Conservation (phyloP, 2,888 invertebrate genomes). For the Drepanosiphum platanoidis region DNA sequence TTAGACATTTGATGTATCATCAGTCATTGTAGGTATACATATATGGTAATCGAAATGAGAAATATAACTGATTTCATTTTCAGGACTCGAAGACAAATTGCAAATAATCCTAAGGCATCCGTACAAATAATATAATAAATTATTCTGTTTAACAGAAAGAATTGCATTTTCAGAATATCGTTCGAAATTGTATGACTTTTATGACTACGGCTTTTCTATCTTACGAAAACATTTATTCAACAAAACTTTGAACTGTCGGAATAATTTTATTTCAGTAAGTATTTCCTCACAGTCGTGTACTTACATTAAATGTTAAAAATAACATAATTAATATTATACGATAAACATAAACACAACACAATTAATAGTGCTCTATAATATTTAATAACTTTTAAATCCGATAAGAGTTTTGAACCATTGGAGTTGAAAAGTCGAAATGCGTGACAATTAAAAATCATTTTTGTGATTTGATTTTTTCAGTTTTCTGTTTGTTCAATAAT, state of each 20-base stretch:
- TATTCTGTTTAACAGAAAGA: background rate
- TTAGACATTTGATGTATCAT: background rate
- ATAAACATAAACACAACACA: background rate
- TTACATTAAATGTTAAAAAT: too few relatives aligned
- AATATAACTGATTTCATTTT: slow-evolving; percentile 24
- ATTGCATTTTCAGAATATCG: background rate
- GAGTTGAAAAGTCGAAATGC: background rate
- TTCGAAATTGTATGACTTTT: background rate
- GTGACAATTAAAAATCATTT: background rate
- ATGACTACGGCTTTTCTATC: background rate
- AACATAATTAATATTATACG: too few relatives aligned
- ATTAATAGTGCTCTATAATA: background rate
- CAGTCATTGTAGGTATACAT: background rate
- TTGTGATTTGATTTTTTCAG: background rate
- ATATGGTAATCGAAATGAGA: slow-evolving; percentile 13
- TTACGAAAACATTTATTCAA: background rate
- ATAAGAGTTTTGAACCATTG: too few relatives aligned
- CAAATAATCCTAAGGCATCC: background rate
- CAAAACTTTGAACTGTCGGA: background rate
- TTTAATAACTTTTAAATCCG: background rate
- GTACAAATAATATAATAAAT: background rate
- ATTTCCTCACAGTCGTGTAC: background rate
- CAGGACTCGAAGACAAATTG: background rate
- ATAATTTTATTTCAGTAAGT: slow-evolving; percentile 16
- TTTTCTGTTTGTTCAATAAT: background rate